Evolutionary conservation across 2,888 invertebrate species (phyloP).

Genomic region (Tolmerus cingulatus): DNA sequence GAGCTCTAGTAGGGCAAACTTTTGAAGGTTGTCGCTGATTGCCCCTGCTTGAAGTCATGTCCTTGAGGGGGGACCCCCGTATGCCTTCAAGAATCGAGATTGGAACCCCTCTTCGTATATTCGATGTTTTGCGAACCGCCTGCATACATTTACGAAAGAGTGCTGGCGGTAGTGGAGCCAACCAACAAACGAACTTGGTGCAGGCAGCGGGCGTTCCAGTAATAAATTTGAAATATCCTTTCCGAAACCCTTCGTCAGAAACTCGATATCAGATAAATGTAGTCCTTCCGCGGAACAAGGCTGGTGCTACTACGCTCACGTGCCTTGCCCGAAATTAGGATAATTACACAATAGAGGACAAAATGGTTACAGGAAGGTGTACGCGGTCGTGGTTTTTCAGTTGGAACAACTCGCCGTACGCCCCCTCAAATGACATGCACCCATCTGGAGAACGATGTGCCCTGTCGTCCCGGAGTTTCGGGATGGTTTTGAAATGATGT

Average conservation of each 20-base stretch:
- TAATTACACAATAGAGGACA: neutral
- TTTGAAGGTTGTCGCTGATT: neutral
- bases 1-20: neutral
- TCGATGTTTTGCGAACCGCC: neutral
- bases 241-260: neutral
- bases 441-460: neutral
- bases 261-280: neutral
- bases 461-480: neutral
- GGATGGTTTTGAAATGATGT: neutral
- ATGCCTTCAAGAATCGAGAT: neutral
- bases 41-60: neutral
- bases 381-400: neutral
- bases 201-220: neutral
- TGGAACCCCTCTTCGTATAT: neutral
- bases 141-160: neutral
- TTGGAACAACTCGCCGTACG: neutral
- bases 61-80: neutral
- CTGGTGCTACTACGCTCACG: neutral
- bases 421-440: neutral
- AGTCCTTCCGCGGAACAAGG: neutral
- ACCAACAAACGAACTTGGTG: neutral
- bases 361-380: neutral
- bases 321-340: neutral
- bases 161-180: neutral
- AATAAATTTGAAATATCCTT: neutral